phyloP scores from a whole-genome alignment of 2,113 vertebrate genomes.

The Halichoerus grypus region DNA sequence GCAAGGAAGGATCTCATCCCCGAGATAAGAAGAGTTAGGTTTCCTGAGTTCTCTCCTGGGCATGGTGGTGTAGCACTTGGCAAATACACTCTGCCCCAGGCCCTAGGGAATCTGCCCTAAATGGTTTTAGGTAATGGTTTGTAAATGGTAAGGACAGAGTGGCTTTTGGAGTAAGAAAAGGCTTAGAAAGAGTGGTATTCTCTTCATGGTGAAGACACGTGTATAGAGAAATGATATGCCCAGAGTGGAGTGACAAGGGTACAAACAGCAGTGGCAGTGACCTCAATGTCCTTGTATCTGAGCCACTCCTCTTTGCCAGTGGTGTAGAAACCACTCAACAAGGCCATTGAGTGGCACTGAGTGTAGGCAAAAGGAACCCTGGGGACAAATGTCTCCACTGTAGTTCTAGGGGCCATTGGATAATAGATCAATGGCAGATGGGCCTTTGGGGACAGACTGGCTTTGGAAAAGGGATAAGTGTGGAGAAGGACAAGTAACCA shows the following conservation, averaged over 20 bases:
- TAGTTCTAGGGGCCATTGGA: neutral
- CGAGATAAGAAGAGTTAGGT: neutral
- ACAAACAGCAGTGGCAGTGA: neutral
- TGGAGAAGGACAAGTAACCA: neutral
- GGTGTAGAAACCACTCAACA: neutral
- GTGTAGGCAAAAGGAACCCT: neutral
- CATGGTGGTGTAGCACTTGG: neutral
- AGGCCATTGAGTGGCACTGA: neutral
- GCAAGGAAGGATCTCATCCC: neutral
- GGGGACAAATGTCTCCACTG: neutral
- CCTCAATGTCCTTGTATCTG: neutral
- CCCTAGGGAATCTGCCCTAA: neutral
- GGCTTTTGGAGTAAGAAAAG: neutral
- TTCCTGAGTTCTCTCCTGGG: neutral
- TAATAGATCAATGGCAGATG: neutral
- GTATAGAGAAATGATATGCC: neutral
- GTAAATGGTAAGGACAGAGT: neutral
- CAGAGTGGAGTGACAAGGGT: neutral
- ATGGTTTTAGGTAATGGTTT: neutral
- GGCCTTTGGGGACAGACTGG: neutral
- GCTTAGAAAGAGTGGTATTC: neutral
- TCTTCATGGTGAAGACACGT: neutral
- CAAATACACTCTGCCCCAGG: neutral
- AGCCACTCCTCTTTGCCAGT: neutral
- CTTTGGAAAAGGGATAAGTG: constrained; percentile 23